Evolutionary conservation across 2,113 vertebrate species (phyloP), one percentile per base, ranked within the genome.

Genomic region (Sigmodon hispidus): DNA sequence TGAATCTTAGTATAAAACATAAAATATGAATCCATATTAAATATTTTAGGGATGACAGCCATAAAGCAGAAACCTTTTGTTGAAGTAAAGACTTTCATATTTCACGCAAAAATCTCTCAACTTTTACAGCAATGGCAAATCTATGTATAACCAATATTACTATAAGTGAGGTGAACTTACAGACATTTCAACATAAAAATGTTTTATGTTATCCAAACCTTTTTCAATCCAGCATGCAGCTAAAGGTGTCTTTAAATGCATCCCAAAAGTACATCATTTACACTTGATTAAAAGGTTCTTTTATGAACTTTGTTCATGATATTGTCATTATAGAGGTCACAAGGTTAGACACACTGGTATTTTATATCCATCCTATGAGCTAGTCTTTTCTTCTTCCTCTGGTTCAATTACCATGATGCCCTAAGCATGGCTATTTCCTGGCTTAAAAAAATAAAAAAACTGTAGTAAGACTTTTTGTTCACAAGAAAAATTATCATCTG

Each of bases 41-140:
- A 59, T 95, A 92, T 55, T 86, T 94, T 7, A 52, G 9, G 88
- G 70, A 91, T 92, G 40, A 89, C 48, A 55, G 12, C 2, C 36
- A 75, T 73, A 52, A 36, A 91, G 45, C 22, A 91, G 55, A 81
- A 85, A 89, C 31, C 75, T n/a, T 89, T 87, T 79, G 43, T 19
- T 75, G 48, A 72, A 92, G 21, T 40, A 76, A 76, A 90, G 40
- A 40, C 5, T 34, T 61, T 89, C 70, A 72, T 81, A 79, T 34
- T 92, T 61, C 69, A 70, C 55, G 57, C 50, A 84, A 61, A 86
- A 77, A 43, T 69, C 36, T 83, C 59, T 83, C 69, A 31, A 48
- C 12, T 55, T 52, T 90, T 55, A 87, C 29, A 94, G 1, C 48
- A 81, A 90, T 45, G 13, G 69, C 50, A 85, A 89, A 79, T 63